Evolutionary conservation across 2,113 vertebrate genomes (phyloP).

Genomic region (Cyanoderma ruficeps): DNA sequence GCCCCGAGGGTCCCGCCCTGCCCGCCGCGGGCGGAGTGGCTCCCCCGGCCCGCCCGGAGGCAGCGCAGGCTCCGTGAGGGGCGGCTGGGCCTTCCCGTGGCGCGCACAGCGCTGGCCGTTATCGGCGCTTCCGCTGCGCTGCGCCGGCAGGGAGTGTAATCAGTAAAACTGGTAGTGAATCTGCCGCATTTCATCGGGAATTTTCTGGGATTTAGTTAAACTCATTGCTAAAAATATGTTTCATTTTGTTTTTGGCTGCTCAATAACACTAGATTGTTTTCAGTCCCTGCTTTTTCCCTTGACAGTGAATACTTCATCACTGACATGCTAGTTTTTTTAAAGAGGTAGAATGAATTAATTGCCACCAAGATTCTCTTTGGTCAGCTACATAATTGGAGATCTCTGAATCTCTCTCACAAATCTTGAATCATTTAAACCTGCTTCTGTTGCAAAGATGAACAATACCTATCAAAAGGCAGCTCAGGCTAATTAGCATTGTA

Average conservation of each 20-base stretch:
- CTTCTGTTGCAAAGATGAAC: neutral
- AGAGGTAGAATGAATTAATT: neutral
- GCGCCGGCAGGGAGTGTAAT: neutral
- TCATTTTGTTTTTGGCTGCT: neutral
- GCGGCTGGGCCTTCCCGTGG: rapidly evolving
- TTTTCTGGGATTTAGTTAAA: neutral
- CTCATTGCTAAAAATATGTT: neutral
- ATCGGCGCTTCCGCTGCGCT: neutral
- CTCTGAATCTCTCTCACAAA: neutral
- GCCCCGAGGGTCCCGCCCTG: no score
- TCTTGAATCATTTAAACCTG: neutral
- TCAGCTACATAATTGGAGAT: neutral
- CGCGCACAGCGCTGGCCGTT: rapidly evolving
- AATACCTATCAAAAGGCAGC: neutral
- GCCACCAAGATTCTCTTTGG: neutral
- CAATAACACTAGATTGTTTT: neutral
- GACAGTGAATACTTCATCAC: neutral
- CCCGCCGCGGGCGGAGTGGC: no score
- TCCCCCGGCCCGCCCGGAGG: neutral
- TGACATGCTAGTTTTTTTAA: neutral
- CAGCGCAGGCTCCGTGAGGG: neutral
- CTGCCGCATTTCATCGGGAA: neutral
- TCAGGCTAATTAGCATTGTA: neutral
- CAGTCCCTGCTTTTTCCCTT: neutral
- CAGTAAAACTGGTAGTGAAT: neutral